Evolutionary conservation across 2,888 invertebrate genomes (phyloP), one percentile per base, ranked within the genome.

Genomic region (Alsophila aescularia): DNA sequence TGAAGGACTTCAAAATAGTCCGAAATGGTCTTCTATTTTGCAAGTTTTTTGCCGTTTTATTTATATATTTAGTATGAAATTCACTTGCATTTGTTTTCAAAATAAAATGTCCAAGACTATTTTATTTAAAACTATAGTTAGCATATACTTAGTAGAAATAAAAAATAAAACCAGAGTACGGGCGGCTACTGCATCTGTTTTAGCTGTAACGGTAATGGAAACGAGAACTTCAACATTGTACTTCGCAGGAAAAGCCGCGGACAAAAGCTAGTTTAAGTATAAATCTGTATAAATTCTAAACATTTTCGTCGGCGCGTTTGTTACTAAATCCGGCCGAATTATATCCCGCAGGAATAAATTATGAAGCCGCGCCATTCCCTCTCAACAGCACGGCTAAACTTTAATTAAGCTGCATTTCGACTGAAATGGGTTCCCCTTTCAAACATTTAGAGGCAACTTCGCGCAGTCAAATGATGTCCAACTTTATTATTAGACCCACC

Each of bases 391-490:
- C 69, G 73, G 75, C 83, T 81, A 83, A 87, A 87, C 82, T 86
- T 87, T 86, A 86, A 88, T 87, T 86, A 87, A 84, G 87, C 84
- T 85, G 82, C 83, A 83, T 85, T 86, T 87, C 79, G 73, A 75
- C 77, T 76, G 75, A 79, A 86, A 85, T 81, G 79, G 81, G 77
- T 75, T 79, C 75, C 76, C 79, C 79, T 84, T 83, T 83, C 81
- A 81, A 84, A 84, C 79, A 83, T 86, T 84, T 77, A 79, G 74
- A 76, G 72, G 72, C 69, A 70, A 75, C 72, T 77, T 72, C 63
- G 66, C 61, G 71, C 61, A 72, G 73, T 70, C 71, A 73, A 79
- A 77, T 76, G 74, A 73, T 77, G 72, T 66, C 71, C 67, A 64
- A 62, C 64, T 69, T 67, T 69, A 61, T 63, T 58, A 67, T 65